Base-by-base conservation (phyloP, 2,888 invertebrate species). In the Chymomyza procnemis region DNA sequence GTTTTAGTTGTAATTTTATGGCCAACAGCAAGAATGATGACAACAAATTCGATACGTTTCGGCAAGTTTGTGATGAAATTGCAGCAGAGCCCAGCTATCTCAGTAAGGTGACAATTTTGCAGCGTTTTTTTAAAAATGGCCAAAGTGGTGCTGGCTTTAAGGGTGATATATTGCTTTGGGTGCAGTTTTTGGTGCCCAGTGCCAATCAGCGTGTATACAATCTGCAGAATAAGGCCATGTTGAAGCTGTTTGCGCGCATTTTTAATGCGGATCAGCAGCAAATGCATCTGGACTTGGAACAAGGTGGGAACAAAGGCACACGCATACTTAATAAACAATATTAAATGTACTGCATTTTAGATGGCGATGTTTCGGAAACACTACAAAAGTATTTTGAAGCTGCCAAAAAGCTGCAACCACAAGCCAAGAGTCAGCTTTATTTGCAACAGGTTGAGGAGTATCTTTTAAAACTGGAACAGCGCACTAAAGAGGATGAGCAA, bases 401-500 rank as follows among this genome's bases (percentile, higher is more conserved):
- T 66, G 96, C 95, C 58, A 90, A 87, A 22, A 89, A 91, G 52
- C 80, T 93, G 9, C 92, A 92, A 74, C 95, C 96, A 0, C 92
- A 93, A 8, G 89, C 91, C 52, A 93, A 95, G 76, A 97, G 96
- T 85, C 91, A 90, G 1, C 90, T 98, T 4, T 94, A 95, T 4
- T 90, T 97, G 56, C 93, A 94, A 76, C 94, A 97, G 76, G 93
- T 96, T 1, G 97, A 98, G 87, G 89, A 92, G 41, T 95, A 95
- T 88, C 92, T 99, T 19, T 92, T 94, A 69, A 92, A 94, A 62
- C 91, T 99, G 19, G 94, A 96, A 1, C 92, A 92, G 77, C 90
- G 96, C 54, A 97, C 97, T 0, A 95, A 93, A 88, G 98, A 98
- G 90, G 97, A 97, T 5, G 97, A 97, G 70, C 98, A 98, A 90